Evolutionary conservation across 92 coral and sea anemone species (phyloP).

Genomic region (Porites evermanni): DNA sequence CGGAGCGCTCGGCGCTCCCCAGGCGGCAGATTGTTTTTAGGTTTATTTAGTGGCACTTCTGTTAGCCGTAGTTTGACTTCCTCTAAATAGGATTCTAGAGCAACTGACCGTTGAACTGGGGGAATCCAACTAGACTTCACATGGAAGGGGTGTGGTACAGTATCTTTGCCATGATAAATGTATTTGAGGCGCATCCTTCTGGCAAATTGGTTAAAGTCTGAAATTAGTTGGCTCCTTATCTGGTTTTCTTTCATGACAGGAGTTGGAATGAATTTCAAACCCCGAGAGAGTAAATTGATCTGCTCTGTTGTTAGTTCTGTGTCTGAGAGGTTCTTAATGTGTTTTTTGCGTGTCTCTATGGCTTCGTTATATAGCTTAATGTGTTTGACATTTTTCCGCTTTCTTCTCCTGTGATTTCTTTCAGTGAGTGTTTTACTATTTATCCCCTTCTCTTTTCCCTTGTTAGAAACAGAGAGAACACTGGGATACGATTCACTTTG

Average conservation of each 20-base stretch:
- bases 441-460: constrained; percentile 8
- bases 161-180: constrained; percentile 29
- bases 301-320: constrained; percentile 10
- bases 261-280: constrained; percentile 40
- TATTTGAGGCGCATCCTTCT: constrained; percentile 22
- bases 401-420: background rate
- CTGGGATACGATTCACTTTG: background rate
- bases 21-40: constrained; percentile 16
- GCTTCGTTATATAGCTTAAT: background rate
- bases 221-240: constrained; percentile 13
- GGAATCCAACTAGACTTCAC: constrained; percentile 57
- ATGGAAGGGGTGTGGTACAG: constrained; percentile 54
- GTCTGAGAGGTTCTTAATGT: constrained; percentile 20
- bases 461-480: background rate
- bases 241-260: constrained; percentile 18
- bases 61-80: background rate
- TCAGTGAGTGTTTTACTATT: constrained; percentile 1
- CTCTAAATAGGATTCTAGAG: constrained; percentile 41
- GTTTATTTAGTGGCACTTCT: background rate
- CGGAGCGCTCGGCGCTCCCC: background rate
- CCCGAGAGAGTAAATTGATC: constrained; percentile 18
- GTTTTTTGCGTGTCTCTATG: constrained; percentile 5
- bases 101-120: constrained; percentile 49
- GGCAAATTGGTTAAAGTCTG: constrained; percentile 45
- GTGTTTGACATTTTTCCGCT: constrained; percentile 1